Base-by-base conservation (phyloP, 2,888 invertebrate species). In the Petrophora chlorosata region DNA sequence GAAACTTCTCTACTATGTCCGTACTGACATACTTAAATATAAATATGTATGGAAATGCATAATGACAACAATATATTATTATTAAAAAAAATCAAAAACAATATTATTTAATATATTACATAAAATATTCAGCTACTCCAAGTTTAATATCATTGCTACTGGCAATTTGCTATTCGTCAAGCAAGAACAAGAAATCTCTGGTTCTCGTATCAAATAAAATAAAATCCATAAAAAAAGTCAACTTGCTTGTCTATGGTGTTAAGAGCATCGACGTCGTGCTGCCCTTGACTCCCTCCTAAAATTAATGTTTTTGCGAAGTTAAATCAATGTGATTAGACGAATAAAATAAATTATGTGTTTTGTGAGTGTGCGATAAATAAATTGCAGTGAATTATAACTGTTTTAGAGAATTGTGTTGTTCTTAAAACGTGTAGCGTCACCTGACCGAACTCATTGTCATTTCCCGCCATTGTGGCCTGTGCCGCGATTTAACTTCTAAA, bases 391-490 rank as follows among this genome's bases (percentile, higher is more conserved):
- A 67, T 56, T 59, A 65, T 58, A 53, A 52, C 63, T 68, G 67
- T 56, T 52, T 62, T 52, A 50, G 49, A 53, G 55, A 17, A 3
- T 65, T 56, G 64, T 72, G 70, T 69, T 65, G 68, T 69, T 63
- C 58, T 59, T 67, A 81, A 76, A 76, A 78, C 67, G 76, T 77
- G 75, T 81, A 82, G 90, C 90, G 90, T 91, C 90, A 90, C 89
- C 90, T 90, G 90, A 90, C 89, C 74, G 84, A 73, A 72, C 82
- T 87, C 88, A 87, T 90, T 90, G 90, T 90, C 90, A 89, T 91
- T 91, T 91, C 90, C 90, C 90, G 90, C 90, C 90, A 91, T 91
- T 91, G 90, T 90, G 87, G 85, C 73, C 78, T 72, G 80, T 80
- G 77, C 74, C 54, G 58, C 52, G 54, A 45, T 74, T 73, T 68